Percentiles rank a stretch among this genome's conserved stretches.
Conservation (phyloP, 2,888 invertebrate species). For the Urechis unicinctus region DNA sequence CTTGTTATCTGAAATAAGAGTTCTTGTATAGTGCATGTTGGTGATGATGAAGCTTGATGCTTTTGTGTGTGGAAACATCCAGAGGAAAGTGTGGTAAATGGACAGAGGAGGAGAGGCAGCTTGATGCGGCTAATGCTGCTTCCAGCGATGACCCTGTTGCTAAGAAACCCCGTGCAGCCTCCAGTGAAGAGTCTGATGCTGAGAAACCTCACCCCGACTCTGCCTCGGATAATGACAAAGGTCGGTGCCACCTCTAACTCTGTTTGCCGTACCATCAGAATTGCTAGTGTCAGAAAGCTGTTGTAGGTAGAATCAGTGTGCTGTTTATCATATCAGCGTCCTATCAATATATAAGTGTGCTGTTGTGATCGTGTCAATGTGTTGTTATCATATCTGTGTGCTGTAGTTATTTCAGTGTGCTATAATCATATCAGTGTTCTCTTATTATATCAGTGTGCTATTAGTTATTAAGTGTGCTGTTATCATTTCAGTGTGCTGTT, state of each 20-base stretch:
- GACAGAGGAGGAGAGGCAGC: conserved; percentile 30
- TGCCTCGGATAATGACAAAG: no score
- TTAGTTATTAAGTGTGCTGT: neutral
- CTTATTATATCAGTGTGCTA: neutral
- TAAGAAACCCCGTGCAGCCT: neutral
- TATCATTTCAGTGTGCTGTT: neutral
- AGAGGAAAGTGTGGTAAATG: conserved; percentile 42
- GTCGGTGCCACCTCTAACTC: no score
- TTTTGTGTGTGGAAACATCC: conserved; percentile 8
- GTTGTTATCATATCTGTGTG: no score
- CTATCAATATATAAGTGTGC: no score
- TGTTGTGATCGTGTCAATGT: no score
- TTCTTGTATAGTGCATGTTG: neutral
- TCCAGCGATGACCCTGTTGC: conserved; percentile 10
- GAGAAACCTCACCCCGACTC: no score
- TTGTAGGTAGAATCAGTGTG: no score
- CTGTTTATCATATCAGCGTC: no score
- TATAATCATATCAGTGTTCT: neutral
- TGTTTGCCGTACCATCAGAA: no score
- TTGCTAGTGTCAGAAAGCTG: no score
- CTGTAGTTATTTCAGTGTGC: neutral
- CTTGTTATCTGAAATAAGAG: no score
- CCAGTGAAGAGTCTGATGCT: neutral
- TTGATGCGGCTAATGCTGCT: no score
- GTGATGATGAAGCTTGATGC: neutral